Conservation (phyloP, 2,888 invertebrate genomes). For the Cremastinae sp. region DNA sequence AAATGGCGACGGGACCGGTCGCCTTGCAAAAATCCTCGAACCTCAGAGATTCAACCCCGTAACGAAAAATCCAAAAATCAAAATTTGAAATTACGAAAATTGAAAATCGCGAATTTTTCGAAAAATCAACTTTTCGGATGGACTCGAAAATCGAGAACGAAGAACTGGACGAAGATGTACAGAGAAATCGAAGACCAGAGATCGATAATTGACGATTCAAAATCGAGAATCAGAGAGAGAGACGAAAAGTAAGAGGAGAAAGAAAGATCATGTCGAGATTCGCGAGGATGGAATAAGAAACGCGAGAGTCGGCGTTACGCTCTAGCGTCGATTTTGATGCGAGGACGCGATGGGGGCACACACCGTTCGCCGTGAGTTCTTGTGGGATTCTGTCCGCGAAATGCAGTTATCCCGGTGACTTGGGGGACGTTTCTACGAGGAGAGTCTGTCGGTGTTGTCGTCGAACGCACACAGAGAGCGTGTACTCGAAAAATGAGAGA, state of each 20-base stretch:
- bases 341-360: slow-evolving; percentile 68
- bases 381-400: slow-evolving; percentile 79
- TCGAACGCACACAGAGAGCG: slow-evolving; percentile 20
- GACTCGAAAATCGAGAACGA: too few species aligned
- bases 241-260: slow-evolving; percentile 19
- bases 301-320: slow-evolving; percentile 45
- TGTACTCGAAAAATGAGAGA: slow-evolving; percentile 23
- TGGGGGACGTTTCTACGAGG: slow-evolving; percentile 66
- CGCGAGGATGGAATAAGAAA: slow-evolving; percentile 48
- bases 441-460: slow-evolving; percentile 50
- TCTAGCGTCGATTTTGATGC: neutral
- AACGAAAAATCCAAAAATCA: too few species aligned
- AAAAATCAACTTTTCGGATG: too few species aligned
- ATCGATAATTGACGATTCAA: too few species aligned
- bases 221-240: neutral
- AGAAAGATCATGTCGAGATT: slow-evolving; percentile 54
- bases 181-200: too few species aligned
- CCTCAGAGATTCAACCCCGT: too few species aligned
- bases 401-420: slow-evolving; percentile 79
- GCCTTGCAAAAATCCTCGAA: too few species aligned
- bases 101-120: too few species aligned
- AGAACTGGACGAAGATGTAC: too few species aligned
- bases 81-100: too few species aligned
- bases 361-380: slow-evolving; percentile 78
- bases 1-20: too few species aligned